Base-by-base conservation (phyloP, 1,140 invertebrate species). In the Ephestia elutella region DNA sequence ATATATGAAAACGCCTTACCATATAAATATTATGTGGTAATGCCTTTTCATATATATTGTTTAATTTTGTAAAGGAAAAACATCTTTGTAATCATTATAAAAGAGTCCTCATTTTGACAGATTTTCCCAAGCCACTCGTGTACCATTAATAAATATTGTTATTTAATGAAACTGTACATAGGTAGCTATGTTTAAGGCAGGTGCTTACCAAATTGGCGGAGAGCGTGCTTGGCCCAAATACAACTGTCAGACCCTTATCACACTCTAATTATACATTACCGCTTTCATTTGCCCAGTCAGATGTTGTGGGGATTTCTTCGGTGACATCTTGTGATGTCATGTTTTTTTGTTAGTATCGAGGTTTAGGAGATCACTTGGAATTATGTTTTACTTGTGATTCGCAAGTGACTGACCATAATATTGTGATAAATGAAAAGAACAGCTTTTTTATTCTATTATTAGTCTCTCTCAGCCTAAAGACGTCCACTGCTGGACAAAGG, bases 211-310 rank as follows among this genome's bases (percentile, higher is more conserved):
- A 72, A 71, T 70, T 69, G 71, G 57, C 62, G 68, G 60, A 49
- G 63, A 62, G 65, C 66, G 59, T 63, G 68, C 65, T 63, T 80
- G 73, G 75, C 75, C 75, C 74, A 78, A 82, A 84, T 82, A 82
- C 77, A 63, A 77, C 75, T 85, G 83, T 85, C 83, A 73, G 78
- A 87, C 83, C 83, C 83, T 78, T 77, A 75, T 87, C 83, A 87
- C 65, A 30, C 58, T 75, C 66, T 83, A 86, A 85, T 86, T 86
- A 85, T 86, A 84, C 72, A 87, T 83, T 85, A 82, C 75, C 69
- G 75, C 71, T 83, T 81, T 84, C 79, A 78, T 86, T 83, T 79
- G 66, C 62, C 56, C 59, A 70, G 62, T 53, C 63, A 61, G 60
- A 65, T 65, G 60, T 66, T 59, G 51, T 32, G 59, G 53, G 62